Percentiles rank a stretch among this genome's conserved stretches.
Evolutionary conservation across 2,797 vertebrate genomes (phyloP).

Genomic region (Scolopax rusticola): DNA sequence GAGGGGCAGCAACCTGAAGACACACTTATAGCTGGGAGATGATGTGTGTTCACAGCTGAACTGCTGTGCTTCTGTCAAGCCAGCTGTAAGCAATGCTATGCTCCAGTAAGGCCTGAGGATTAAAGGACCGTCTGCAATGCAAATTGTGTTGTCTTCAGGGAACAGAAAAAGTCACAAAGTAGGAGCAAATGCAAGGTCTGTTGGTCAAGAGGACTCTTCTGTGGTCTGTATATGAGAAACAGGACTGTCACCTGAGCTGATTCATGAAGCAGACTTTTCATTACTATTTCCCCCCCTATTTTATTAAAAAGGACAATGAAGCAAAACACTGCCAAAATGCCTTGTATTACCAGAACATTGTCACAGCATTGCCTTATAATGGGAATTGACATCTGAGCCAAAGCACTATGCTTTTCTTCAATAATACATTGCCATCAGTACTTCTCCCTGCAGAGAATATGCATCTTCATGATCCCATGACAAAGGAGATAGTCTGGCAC

Average conservation of each 20-base stretch:
- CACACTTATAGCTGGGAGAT: background rate
- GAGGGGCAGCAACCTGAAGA: background rate
- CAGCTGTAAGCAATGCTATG: background rate
- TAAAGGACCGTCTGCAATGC: constrained; percentile 21
- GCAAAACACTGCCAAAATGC: constrained; percentile 11
- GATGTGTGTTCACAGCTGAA: background rate
- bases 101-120: background rate
- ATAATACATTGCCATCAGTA: constrained; percentile 8
- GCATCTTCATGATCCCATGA: background rate
- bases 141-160: constrained; percentile 8
- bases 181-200: background rate
- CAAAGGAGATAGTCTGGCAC: background rate
- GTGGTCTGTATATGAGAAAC: background rate
- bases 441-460: constrained; percentile 5
- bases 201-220: background rate
- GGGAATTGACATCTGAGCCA: background rate
- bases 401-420: constrained; percentile 11
- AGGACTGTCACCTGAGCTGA: background rate
- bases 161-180: background rate
- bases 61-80: background rate
- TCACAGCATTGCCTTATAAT: constrained; percentile 6
- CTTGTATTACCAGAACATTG: background rate
- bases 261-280: background rate
- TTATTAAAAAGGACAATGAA: constrained; percentile 30
- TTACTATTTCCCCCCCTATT: background rate